Conservation (phyloP, 2,797 vertebrate species). For the Semaprochilodus insignis region DNA sequence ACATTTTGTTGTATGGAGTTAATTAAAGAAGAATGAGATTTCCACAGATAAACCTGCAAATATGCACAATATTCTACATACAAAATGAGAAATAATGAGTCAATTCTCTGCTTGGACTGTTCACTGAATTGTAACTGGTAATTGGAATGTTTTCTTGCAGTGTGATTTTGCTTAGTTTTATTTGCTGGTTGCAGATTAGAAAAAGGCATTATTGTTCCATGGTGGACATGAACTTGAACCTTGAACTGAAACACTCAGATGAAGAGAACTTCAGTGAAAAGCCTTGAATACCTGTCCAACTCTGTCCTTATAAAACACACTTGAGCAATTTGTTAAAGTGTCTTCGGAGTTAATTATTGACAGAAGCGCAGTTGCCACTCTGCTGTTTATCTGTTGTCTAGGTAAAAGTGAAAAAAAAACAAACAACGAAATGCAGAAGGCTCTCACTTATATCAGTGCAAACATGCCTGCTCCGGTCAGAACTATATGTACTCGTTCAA, state of each 20-base stretch:
- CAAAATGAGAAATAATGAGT: too few species aligned
- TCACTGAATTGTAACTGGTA: background rate
- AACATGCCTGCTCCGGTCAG: background rate
- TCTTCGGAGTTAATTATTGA: conserved; percentile 37
- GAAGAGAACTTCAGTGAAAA: conserved; percentile 14
- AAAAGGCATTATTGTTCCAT: background rate
- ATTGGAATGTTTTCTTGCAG: background rate
- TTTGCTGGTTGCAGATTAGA: background rate
- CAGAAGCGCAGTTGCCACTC: background rate
- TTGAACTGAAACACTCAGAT: conserved; percentile 11
- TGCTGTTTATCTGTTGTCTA: conserved; percentile 33
- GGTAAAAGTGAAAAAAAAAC: conserved; percentile 25
- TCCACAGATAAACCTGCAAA: background rate
- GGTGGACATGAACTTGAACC: conserved; percentile 18
- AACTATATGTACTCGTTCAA: background rate
- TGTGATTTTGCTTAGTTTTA: background rate
- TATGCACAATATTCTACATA: background rate
- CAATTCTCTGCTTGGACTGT: too few species aligned
- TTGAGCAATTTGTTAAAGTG: conserved; percentile 6
- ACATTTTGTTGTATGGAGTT: background rate
- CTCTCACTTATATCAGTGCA: conserved; percentile 13
- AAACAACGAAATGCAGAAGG: conserved; percentile 29
- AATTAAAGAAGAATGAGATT: background rate
- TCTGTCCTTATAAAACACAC: conserved; percentile 24
- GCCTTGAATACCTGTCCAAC: conserved; percentile 4